Evolutionary conservation across 2,113 vertebrate species (phyloP), one percentile per base, ranked within the genome.

Genomic region (Chamaea fasciata): DNA sequence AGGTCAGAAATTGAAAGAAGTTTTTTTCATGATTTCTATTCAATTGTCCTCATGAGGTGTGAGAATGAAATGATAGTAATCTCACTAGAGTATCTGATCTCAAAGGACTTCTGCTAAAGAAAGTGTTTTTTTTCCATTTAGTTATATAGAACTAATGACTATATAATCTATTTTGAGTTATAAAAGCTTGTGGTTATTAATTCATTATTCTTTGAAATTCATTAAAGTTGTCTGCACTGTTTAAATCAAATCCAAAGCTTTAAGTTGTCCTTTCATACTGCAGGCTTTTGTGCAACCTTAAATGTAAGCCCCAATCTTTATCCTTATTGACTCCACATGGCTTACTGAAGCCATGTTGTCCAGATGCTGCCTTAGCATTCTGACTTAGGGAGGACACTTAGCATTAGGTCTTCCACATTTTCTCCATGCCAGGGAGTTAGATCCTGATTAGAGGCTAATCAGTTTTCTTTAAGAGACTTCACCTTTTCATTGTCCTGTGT

Each of bases 201-300:
- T 96, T 93, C 79, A 93, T 93, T 96, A 88, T 96, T 94, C 88
- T 90, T 81, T 96, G 90, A 95, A 96, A 94, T 88, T 88, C 79
- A 95, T 97, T 92, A 90, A 74, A 93, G 75, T 86, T 87, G 44
- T 78, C 80, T 90, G 52, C 37, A 13, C 92, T 75, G 60, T 86
- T 96, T 68, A 90, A 95, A 93, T 90, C 68, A 90, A 86, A 94
- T 65, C 39, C 60, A 74, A 59, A 42, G 31, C 69, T 96, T 80
- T 64, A 71, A 76, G 19, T 82, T 87, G 37, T 31, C 33, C 75
- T 93, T 80, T 49, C 39, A 46, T 33, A 31, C 13, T 52, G 13
- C 6, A 79, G 71, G 50, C 19, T 94, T 91, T 88, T 88, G 73
- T 71, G 94, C 80, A 87, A 90, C 59, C 60, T 94, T n/a, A 33